Evolutionary conservation across 2,888 invertebrate species (phyloP).

Genomic region (Andrena fulva): DNA sequence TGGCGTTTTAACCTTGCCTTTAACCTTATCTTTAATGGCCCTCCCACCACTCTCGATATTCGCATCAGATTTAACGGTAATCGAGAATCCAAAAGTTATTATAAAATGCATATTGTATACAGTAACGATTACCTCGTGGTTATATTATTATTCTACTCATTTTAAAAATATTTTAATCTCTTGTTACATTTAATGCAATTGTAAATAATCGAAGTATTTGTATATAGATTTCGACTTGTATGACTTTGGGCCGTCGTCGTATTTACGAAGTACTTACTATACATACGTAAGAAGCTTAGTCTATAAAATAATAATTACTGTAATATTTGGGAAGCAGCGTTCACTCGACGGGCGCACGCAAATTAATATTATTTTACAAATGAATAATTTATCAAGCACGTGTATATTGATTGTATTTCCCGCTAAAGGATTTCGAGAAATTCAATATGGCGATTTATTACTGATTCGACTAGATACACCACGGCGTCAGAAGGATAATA

Average conservation of each 20-base stretch:
- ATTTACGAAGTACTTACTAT: too few relatives aligned
- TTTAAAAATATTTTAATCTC: background rate
- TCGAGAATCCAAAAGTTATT: constrained; percentile 48
- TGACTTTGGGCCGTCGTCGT: background rate
- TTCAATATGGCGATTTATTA: constrained; percentile 69
- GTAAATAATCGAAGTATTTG: background rate
- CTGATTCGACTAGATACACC: constrained; percentile 49
- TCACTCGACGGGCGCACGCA: background rate
- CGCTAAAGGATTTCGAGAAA: constrained; percentile 66
- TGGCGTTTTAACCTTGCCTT: constrained; percentile 11
- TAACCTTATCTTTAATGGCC: background rate
- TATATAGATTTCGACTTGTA: background rate
- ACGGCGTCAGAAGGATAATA: constrained; percentile 65
- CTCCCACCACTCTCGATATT: background rate
- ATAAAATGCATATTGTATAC: constrained; percentile 42
- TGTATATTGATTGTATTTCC: constrained; percentile 63
- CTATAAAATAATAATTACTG: too few relatives aligned
- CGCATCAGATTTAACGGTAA: constrained; percentile 9
- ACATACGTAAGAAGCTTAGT: too few relatives aligned
- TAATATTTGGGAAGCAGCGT: too few relatives aligned
- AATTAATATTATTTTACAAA: background rate
- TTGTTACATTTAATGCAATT: background rate
- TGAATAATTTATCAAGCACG: constrained; percentile 32
- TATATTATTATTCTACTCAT: background rate
- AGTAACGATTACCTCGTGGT: background rate